Evolutionary conservation across 2,888 invertebrate genomes (phyloP).

Genomic region (Palloptera scutellata): DNA sequence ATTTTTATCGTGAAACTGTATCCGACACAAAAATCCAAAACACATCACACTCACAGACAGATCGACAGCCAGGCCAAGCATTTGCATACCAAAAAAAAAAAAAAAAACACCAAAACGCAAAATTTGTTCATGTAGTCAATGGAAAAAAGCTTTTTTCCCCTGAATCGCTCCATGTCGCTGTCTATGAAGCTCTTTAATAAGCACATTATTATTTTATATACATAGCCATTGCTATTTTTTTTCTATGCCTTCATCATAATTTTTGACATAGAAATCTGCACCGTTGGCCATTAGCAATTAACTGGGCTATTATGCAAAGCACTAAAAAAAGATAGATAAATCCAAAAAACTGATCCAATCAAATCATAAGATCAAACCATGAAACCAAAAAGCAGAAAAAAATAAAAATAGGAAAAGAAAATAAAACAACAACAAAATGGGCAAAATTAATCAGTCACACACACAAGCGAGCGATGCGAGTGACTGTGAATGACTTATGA

Average conservation of each 20-base stretch:
- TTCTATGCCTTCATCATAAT: no score
- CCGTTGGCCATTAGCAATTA: constrained; percentile 26
- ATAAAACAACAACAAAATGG: not conserved
- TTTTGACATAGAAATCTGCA: constrained; percentile 24
- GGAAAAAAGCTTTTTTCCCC: no score
- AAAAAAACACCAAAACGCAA: no score
- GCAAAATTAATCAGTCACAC: constrained; percentile 11
- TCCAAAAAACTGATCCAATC: constrained; percentile 21
- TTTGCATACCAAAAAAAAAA: no score
- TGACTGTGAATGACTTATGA: not conserved
- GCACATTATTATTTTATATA: no score
- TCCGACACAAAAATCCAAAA: constrained; percentile 37
- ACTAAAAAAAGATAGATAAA: not conserved
- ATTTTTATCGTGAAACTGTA: constrained; percentile 54
- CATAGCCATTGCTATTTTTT: no score
- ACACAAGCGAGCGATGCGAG: constrained; percentile 9
- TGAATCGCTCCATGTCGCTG: no score
- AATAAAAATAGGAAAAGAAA: not conserved
- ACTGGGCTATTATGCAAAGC: constrained; percentile 21
- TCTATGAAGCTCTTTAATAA: no score
- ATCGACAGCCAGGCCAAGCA: no score
- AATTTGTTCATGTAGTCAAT: no score
- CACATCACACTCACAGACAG: no score
- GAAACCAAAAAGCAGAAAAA: not conserved
- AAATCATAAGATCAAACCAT: constrained; percentile 10